These are phyloP conservation scores for Ifrita kowaldi DNA, from an alignment of 2,113 vertebrate species.

Conservation along the genomic window DNA sequence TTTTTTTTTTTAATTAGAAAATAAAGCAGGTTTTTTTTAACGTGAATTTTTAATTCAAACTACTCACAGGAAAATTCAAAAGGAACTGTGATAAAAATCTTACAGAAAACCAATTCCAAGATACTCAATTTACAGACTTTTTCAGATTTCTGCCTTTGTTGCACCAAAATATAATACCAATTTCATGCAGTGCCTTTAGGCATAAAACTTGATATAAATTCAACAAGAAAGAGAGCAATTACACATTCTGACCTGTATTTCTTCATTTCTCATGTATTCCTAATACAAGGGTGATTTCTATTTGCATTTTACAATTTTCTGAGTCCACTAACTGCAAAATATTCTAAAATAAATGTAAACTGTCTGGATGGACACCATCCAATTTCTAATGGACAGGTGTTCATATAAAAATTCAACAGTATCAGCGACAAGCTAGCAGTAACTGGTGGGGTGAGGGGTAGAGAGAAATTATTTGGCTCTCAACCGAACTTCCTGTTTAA, in stretches of 20 bases:
- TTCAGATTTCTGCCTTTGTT: background rate
- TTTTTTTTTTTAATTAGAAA: background rate
- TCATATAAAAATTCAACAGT: background rate
- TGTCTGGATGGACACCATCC: background rate
- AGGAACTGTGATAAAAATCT: background rate
- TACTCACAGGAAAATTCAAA: background rate
- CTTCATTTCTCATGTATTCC: background rate
- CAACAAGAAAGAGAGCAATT: background rate
- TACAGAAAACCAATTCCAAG: background rate
- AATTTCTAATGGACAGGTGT: slow-evolving; percentile 15
- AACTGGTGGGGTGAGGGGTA: background rate
- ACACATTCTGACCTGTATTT: background rate
- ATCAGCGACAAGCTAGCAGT: background rate
- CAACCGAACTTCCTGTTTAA: background rate
- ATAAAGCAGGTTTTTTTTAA: background rate
- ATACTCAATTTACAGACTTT: background rate
- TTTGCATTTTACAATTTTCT: background rate
- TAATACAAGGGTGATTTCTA: background rate
- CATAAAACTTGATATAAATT: background rate
- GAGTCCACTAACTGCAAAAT: background rate
- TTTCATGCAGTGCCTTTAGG: background rate
- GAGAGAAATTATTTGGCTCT: background rate
- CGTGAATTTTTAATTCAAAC: background rate
- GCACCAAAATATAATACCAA: background rate
- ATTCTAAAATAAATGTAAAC: background rate